These are phyloP conservation scores for Ammodytes dubius DNA, from an alignment of 2,113 vertebrate genomes.

Conservation along the genomic window DNA sequence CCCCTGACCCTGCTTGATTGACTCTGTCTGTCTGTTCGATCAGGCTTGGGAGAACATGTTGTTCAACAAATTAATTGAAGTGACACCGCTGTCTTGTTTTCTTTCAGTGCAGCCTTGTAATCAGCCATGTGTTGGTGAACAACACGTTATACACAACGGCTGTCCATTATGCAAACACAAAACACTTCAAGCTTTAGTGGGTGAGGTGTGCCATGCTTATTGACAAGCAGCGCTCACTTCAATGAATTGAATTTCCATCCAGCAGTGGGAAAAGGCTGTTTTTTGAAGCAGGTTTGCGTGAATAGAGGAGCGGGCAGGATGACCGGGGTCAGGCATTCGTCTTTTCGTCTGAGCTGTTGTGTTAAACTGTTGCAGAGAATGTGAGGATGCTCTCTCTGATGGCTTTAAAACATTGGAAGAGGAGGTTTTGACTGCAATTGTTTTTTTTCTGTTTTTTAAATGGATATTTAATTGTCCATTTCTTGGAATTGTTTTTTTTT, in stretches of 20 bases:
- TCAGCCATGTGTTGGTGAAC: neutral
- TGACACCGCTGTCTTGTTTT: neutral
- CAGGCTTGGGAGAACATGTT: neutral
- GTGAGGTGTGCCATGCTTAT: neutral
- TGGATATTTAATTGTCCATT: no score
- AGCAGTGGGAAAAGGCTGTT: neutral
- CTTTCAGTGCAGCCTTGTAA: neutral
- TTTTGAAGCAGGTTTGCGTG: neutral
- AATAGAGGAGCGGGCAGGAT: neutral
- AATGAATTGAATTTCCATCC: conserved; percentile 38
- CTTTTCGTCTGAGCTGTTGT: conserved; percentile 2
- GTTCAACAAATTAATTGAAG: neutral
- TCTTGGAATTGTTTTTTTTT: neutral
- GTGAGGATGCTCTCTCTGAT: neutral
- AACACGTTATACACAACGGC: neutral
- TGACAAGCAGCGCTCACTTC: neutral
- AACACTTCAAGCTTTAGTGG: neutral
- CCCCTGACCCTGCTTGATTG: neutral
- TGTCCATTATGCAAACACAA: conserved; percentile 10
- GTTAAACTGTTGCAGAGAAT: neutral
- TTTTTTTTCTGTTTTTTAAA: no score
- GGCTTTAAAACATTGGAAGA: neutral
- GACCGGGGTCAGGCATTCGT: neutral
- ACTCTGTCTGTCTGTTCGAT: neutral
- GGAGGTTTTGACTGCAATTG: neutral